Base-by-base conservation (phyloP, 1,140 invertebrate species). In the Pseudomyrmex concolor region DNA sequence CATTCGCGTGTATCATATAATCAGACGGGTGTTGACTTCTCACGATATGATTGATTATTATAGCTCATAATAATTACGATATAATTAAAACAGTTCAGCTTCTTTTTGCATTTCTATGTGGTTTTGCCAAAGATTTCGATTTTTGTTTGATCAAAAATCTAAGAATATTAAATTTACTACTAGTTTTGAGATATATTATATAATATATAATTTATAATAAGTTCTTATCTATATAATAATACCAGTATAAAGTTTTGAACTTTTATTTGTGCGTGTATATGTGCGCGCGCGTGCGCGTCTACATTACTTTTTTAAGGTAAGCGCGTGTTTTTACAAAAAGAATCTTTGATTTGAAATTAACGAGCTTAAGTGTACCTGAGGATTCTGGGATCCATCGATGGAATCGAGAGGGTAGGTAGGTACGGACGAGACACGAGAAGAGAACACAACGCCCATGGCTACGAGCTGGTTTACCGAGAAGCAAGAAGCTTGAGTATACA, bases 401-500 rank as follows among this genome's bases (percentile, higher is more conserved):
- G 73, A 62, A 67, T 67, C 45, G 60, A n/a, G 68, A 70, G 34
- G 34, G 34, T 34, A 34, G 34, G 5, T 66, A 62, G 72, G 60
- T 73, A 88, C 72, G 87, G 87, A 91, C 73, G 78, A 64, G 90
- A 89, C 87, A 88, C 86, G 84, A 89, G 89, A 89, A 89, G 85
- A 90, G 90, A 86, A 90, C 83, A 55, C 67, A 62, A 62, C 51
- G 86, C 90, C 89, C 64, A 73, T 73, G 90, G 92, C 90, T 83
- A 90, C 87, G 84, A 82, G 87, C 87, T 87, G 85, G 25, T 90
- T 91, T 93, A 93, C 92, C 91, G 72, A 93, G 91, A 92, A 92
- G 89, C 73, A 90, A 83, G 82, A 64, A 62, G 62, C 73, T 43
- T 25, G 81, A 68, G 48, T 73, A 82, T 74, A 67, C 80, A 91